phyloP scores from a whole-genome alignment of 2,888 invertebrate genomes.

The Spisula solida region DNA sequence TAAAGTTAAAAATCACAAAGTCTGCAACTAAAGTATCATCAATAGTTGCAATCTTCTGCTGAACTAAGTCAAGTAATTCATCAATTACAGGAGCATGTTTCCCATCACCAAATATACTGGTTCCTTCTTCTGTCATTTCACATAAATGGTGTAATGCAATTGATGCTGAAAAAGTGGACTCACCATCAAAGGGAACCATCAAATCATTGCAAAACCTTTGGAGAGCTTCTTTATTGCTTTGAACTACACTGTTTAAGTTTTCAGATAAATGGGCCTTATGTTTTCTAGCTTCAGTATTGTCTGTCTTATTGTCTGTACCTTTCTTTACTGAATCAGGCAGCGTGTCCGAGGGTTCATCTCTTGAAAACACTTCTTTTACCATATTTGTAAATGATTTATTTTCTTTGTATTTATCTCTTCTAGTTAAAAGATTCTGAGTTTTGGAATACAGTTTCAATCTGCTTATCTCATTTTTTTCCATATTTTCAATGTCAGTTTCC shows the following conservation, averaged over 20 bases:
- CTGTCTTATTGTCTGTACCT: neutral
- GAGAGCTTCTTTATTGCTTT: neutral
- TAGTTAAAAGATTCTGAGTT: too few relatives aligned
- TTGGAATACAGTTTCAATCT: too few relatives aligned
- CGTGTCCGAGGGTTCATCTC: neutral
- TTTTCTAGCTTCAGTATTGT: neutral
- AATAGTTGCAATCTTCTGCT: neutral
- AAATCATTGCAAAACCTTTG: slow-evolving; percentile 11
- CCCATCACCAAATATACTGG: neutral
- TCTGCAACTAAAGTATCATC: neutral
- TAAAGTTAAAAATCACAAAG: neutral
- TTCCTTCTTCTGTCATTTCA: neutral
- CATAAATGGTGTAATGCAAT: neutral
- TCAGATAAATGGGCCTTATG: neutral
- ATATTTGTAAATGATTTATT: too few relatives aligned
- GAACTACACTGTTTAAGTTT: slow-evolving; percentile 7
- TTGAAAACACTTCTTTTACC: too few relatives aligned
- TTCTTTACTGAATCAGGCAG: neutral
- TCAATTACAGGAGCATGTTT: neutral
- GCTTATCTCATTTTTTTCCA: too few relatives aligned
- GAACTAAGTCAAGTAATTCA: slow-evolving; percentile 25
- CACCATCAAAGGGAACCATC: neutral
- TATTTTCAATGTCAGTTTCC: too few relatives aligned
- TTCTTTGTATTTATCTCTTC: too few relatives aligned
- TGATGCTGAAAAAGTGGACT: neutral